These are phyloP conservation scores for Callaeas wilsoni DNA, from an alignment of 2,113 vertebrate species.

Conservation along the genomic window DNA sequence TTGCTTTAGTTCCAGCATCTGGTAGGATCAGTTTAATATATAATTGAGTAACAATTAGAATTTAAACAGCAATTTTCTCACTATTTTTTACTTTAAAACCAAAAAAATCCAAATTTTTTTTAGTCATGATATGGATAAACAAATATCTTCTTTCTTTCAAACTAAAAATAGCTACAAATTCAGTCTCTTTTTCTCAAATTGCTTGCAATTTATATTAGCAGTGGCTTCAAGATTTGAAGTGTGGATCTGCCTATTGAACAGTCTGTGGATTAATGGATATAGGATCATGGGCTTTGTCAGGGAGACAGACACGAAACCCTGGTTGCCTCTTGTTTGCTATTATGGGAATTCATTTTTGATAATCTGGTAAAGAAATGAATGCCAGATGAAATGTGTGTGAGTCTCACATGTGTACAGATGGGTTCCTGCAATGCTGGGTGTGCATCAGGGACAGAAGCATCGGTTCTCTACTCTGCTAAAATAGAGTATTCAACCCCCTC, in stretches of 20 bases:
- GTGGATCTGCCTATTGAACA: not conserved
- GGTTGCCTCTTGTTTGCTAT: not conserved
- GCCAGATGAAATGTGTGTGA: not conserved
- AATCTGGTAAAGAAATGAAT: not conserved
- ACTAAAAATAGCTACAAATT: conserved; percentile 20
- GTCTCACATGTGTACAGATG: not conserved
- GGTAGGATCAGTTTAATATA: conserved; percentile 34
- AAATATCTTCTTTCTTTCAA: conserved; percentile 25
- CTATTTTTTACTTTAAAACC: conserved; percentile 37
- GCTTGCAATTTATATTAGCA: conserved; percentile 27
- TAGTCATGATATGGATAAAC: conserved; percentile 7
- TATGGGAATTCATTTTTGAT: not conserved
- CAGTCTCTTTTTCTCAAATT: not conserved
- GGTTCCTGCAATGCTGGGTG: not conserved
- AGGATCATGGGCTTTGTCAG: not conserved
- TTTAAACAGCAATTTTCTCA: conserved; percentile 45
- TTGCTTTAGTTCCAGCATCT: conserved; percentile 22
- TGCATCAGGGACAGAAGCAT: not conserved
- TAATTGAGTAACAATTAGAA: conserved; percentile 48
- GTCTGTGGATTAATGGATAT: not conserved
- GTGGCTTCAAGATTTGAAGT: not conserved
- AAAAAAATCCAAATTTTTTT: conserved; percentile 4
- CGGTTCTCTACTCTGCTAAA: not conserved
- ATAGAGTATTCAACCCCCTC: not conserved
- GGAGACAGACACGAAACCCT: not conserved